Conservation (phyloP, 2,113 vertebrate species). For the Rhynchomys soricoides region DNA sequence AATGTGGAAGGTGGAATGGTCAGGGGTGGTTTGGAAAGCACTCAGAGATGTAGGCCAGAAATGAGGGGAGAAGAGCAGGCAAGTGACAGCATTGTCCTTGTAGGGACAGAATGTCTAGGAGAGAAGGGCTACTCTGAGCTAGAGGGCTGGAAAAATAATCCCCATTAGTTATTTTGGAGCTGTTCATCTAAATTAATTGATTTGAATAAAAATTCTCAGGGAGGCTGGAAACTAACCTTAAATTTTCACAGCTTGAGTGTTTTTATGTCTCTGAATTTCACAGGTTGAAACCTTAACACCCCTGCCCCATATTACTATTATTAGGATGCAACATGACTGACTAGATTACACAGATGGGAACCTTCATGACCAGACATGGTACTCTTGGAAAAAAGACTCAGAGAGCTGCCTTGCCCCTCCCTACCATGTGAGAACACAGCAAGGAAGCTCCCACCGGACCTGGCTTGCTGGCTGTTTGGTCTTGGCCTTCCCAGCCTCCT, state of each 20-base stretch:
- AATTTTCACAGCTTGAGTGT: neutral
- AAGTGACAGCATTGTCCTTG: neutral
- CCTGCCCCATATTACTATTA: neutral
- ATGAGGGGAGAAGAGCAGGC: neutral
- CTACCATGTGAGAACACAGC: neutral
- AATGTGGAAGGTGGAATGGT: neutral
- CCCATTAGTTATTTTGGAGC: neutral
- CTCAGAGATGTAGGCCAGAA: neutral
- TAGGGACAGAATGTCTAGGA: neutral
- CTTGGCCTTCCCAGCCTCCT: neutral
- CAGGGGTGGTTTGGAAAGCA: neutral
- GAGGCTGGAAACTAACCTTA: neutral
- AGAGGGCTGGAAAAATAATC: neutral
- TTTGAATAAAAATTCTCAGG: neutral
- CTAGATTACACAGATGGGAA: neutral
- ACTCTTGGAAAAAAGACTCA: neutral
- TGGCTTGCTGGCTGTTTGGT: neutral
- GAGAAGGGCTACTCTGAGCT: neutral
- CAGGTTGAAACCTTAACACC: neutral
- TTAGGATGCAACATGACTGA: neutral
- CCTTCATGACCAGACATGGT: neutral
- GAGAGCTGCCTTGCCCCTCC: neutral
- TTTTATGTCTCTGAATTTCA: neutral
- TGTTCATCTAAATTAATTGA: slow-evolving; percentile 1
- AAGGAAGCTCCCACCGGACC: neutral